Percentiles rank a stretch among this genome's conserved stretches.
These are phyloP conservation scores for Cerastis leucographa DNA, from an alignment of 2,888 invertebrate genomes.

Conservation along the genomic window DNA sequence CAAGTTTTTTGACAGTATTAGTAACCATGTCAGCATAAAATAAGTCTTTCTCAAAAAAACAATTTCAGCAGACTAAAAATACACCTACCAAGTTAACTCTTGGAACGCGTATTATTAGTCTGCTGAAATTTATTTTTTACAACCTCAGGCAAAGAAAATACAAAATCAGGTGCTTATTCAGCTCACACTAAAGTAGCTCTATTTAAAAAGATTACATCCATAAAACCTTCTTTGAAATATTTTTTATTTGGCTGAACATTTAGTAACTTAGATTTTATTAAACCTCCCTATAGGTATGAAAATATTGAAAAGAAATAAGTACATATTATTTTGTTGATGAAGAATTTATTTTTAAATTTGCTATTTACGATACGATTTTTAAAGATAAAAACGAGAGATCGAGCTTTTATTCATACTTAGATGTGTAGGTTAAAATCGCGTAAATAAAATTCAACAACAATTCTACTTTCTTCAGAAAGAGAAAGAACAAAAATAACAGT, in stretches of 20 bases:
- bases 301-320: background rate
- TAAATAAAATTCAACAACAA: too few species aligned
- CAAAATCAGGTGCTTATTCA: conserved; percentile 14
- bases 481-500: too few species aligned
- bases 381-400: background rate
- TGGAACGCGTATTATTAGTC: too few species aligned
- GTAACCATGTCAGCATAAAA: too few species aligned
- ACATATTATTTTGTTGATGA: background rate
- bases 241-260: conserved; percentile 12
- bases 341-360: background rate
- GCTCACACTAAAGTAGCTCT: background rate
- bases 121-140: too few species aligned
- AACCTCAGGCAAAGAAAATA: background rate
- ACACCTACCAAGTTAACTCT: background rate
- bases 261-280: background rate
- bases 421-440: too few species aligned
- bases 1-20: too few species aligned
- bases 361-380: background rate
- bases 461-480: too few species aligned
- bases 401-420: background rate
- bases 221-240: conserved; percentile 8
- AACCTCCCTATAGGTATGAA: background rate
- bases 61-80: conserved; percentile 1
- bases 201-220: conserved; percentile 15
- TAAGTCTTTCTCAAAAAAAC: too few species aligned